Percentiles rank a stretch among this genome's conserved stretches.
These are phyloP conservation scores for Punctoribates punctum DNA, from an alignment of 2,888 invertebrate species.

Conservation along the genomic window DNA sequence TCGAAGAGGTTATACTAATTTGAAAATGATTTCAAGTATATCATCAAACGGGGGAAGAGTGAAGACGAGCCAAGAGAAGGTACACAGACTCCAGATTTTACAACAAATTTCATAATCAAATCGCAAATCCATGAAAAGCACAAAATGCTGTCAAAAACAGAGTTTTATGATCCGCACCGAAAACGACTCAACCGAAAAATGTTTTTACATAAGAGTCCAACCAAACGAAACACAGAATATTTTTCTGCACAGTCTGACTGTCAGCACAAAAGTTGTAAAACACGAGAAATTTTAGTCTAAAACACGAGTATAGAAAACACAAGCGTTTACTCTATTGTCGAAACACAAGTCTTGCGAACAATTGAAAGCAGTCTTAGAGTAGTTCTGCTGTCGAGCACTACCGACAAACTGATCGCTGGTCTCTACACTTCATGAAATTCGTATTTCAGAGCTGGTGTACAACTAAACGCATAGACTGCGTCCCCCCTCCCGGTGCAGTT, in stretches of 20 bases:
- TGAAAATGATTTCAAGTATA: too few relatives aligned
- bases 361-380: neutral
- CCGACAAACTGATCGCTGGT: constrained; percentile 6
- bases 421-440: constrained; percentile 14
- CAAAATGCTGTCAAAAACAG: neutral
- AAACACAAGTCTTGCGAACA: neutral
- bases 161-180: constrained; percentile 1
- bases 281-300: neutral
- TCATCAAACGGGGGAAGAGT: too few relatives aligned
- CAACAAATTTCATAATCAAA: constrained; percentile 11
- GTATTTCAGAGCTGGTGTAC: neutral
- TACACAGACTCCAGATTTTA: neutral
- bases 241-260: neutral
- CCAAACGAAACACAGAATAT: neutral
- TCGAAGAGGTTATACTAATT: too few relatives aligned
- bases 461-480: neutral
- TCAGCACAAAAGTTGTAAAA: constrained; percentile 22
- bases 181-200: constrained; percentile 6
- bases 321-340: neutral
- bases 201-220: constrained; percentile 5
- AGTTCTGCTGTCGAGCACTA: constrained; percentile 1
- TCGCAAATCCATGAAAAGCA: neutral
- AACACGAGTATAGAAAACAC: neutral
- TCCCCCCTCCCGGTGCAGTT: constrained; percentile 3
- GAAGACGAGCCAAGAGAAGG: too few relatives aligned